Evolutionary conservation across 1,140 invertebrate species (phyloP).

Genomic region (Drosophila nikananu): DNA sequence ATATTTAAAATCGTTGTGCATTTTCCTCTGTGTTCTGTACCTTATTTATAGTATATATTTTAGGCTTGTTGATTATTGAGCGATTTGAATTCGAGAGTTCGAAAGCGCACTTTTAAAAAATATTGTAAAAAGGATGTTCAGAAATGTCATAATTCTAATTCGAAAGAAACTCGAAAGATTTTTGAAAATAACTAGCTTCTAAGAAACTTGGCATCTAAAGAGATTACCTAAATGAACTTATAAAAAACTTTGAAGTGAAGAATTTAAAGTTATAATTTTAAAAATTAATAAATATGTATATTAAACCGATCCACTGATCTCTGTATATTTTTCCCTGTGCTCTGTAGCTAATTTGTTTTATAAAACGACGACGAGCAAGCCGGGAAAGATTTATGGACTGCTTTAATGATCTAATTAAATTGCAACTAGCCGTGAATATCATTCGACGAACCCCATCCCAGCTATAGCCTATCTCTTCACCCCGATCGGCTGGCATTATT

Average conservation of each 20-base stretch:
- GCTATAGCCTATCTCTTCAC: constrained; percentile 10
- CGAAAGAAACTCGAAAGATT: background rate
- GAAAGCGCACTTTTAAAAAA: background rate
- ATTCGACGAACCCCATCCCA: constrained; percentile 38
- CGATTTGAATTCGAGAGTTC: constrained; percentile 38
- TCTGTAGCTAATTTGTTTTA: constrained; percentile 66
- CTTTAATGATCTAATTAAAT: constrained; percentile 80
- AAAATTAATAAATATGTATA: too few species aligned
- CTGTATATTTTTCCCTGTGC: background rate
- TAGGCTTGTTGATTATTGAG: constrained; percentile 72
- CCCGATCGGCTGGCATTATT: constrained; percentile 26
- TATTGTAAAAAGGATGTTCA: too few species aligned
- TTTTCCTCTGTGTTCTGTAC: too few species aligned
- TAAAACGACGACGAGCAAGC: constrained; percentile 55
- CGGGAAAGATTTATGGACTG: constrained; percentile 72
- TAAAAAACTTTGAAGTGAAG: too few species aligned
- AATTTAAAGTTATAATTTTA: too few species aligned
- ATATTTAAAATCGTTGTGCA: background rate
- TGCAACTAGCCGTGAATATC: constrained; percentile 77
- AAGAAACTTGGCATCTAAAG: too few species aligned
- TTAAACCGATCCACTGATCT: background rate
- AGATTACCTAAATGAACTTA: too few species aligned
- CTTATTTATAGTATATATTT: constrained; percentile 7
- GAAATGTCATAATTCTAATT: background rate
- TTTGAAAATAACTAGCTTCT: too few species aligned